Conservation (phyloP, 2,113 vertebrate species). For the Oxyruncus cristatus region DNA sequence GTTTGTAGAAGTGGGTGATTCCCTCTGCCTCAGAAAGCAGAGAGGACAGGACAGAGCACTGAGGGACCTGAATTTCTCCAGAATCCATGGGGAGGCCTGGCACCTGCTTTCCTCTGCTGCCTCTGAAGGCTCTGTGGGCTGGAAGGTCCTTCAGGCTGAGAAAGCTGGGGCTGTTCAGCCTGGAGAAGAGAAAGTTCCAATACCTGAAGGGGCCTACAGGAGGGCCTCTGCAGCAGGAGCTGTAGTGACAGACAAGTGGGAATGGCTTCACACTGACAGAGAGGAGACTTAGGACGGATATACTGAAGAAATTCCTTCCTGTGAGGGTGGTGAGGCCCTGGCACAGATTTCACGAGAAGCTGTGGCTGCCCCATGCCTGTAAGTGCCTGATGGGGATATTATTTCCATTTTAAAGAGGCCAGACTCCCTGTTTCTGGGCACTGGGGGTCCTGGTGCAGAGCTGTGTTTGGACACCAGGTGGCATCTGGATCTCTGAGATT, state of each 20-base stretch:
- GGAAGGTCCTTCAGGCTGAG: neutral
- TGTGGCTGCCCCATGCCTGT: neutral
- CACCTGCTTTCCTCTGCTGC: neutral
- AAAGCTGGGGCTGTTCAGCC: neutral
- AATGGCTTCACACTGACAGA: neutral
- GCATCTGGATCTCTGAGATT: neutral
- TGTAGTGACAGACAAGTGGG: neutral
- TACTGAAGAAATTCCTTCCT: neutral
- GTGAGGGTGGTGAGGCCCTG: neutral
- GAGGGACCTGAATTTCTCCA: neutral
- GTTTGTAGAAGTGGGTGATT: neutral
- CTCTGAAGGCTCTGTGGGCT: neutral
- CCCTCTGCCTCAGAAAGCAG: neutral
- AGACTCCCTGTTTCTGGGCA: fast-evolving
- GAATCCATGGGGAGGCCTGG: fast-evolving
- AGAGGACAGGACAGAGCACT: neutral
- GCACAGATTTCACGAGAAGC: neutral
- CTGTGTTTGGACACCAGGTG: neutral
- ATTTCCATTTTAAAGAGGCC: fast-evolving
- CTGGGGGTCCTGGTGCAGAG: neutral
- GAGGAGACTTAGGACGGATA: neutral
- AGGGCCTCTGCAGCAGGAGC: neutral
- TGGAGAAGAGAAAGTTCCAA: neutral
- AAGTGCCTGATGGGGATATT: neutral
- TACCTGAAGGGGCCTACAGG: neutral